Base-by-base conservation (phyloP, 2,113 vertebrate genomes). In the Melanerpes formicivorus region DNA sequence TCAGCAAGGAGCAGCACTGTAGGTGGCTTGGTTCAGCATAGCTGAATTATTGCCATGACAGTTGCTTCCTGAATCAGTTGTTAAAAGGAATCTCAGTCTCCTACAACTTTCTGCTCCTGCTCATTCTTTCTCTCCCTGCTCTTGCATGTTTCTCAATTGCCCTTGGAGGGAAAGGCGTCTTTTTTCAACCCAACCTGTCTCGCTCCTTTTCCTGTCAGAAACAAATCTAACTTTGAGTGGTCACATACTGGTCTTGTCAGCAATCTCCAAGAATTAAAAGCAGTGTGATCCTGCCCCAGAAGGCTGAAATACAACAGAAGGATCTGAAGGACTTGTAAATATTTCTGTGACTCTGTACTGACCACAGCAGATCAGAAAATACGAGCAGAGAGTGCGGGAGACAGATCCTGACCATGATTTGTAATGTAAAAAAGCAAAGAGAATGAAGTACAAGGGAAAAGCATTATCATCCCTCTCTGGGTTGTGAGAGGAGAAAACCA, bases 171-270 rank as follows among this genome's bases (percentile, higher is more conserved):
- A 77, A 63, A 34, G 2, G 58, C 3, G 2, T 74, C 30, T 21
- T 52, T 78, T 90, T 74, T 37, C 10, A 86, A 27, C 16, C 16
- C 26, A 56, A 11, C 13, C 27, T 50, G 8, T 12, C 25, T 80
- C 50, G 32, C 18, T 32, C 25, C n/a, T 83, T 65, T 17, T 19
- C 26, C 9, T 48, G 4, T 42, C 34, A 80, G 32, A n/a, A 71
- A 34, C 4, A 74, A 81, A 44, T 14, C 8, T 32, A 26, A 34
- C 56, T 63, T 65, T 42, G 27, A 46, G 18, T 58, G 15, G 12
- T 26, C 18, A 54, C 1, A 1, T 10, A 60, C 2, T 3, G 0
- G 4, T 27, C 40, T 32, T 34, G 22, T 63, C 40, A 66, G 42
- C 80, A 79, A 75, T 2, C 12, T 1, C 4, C 48, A 66, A 32